Base-by-base conservation (phyloP, 2,113 vertebrate species). In the Corvus moneduloides region DNA sequence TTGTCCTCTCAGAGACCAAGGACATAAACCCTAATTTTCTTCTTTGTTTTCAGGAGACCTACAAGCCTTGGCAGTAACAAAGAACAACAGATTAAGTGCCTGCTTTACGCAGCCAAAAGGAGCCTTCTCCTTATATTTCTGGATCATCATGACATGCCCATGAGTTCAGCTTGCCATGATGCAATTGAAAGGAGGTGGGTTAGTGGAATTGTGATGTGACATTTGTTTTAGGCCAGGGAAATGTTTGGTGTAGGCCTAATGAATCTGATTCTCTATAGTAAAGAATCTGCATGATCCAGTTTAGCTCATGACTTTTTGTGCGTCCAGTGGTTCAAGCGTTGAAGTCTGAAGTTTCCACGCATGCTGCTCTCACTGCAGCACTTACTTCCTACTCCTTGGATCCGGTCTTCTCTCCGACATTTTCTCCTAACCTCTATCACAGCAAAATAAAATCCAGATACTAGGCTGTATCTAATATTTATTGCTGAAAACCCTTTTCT, bases 101-200 rank as follows among this genome's bases (percentile, higher is more conserved):
- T 21, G 5, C 37, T 97, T 90, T 79, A 16, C 55, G 18, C 26
- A 88, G 78, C 55, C 79, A 93, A 94, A 95, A 93, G 78, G 48
- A 88, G 35, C 23, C 62, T 90, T 86, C 61, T 35, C 46, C 30
- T 92, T 84, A 8, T 90, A 88, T 93, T 88, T 95, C 90, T 93
- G 85, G 79, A 51, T 94, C 61, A 68, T 35, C 0, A 0, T 56
- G 72, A 73, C 2, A 0, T 58, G 46, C 18, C 51, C 33, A 18
- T 39, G 56, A 90, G 56, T 90, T 94, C 87, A 87, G 39, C 63
- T 89, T 94, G 84, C 58, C 71, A n/a, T 79, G 63, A 58, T 58
- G 51, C 44, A 88, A 2, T 2, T 86, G 55, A 84, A 87, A 56
- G 30, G 54, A 77, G 44, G 16, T 2, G 1, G 22, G 61, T 72